A percentile compares a stretch with the other conserved stretches of the same genome.
Evolutionary conservation across 2,797 vertebrate genomes (phyloP).

Genomic region (Enteromius trimaculatus): DNA sequence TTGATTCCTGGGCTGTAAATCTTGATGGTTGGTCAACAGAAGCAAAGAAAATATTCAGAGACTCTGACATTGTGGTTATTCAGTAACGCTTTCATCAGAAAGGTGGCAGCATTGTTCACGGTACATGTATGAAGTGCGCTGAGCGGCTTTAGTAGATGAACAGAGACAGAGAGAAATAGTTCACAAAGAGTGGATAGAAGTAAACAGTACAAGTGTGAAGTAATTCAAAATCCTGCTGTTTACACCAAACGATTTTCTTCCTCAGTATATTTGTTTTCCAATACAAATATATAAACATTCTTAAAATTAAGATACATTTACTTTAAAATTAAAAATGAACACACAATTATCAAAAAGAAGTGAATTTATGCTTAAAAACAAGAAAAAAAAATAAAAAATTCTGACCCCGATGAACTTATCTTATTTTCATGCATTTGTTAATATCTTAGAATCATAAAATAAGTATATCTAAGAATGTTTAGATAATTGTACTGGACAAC

Average conservation of each 20-base stretch:
- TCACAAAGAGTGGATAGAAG: neutral
- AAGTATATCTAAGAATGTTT: too few species aligned
- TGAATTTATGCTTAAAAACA: neutral
- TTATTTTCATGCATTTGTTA: neutral
- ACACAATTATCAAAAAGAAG: neutral
- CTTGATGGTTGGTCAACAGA: neutral
- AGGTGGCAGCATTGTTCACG: constrained; percentile 81
- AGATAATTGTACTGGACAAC: neutral
- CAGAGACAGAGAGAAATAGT: neutral
- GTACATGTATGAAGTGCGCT: constrained; percentile 20
- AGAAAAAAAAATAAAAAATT: neutral
- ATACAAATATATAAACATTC: neutral
- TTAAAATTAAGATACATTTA: neutral
- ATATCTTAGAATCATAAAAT: neutral
- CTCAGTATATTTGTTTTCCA: neutral
- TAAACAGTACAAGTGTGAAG: constrained; percentile 1
- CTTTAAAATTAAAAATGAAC: neutral
- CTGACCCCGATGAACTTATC: too few species aligned
- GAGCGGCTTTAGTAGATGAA: neutral
- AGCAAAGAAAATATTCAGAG: constrained; percentile 9
- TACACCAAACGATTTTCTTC: neutral
- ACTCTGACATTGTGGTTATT: constrained; percentile 12
- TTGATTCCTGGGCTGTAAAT: neutral
- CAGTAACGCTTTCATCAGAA: constrained; percentile 71
- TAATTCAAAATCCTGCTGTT: neutral